A percentile compares a stretch with the other conserved stretches of the same genome.
These are phyloP conservation scores for Scaeva pyrastri DNA, from an alignment of 2,888 invertebrate genomes.

Conservation along the genomic window DNA sequence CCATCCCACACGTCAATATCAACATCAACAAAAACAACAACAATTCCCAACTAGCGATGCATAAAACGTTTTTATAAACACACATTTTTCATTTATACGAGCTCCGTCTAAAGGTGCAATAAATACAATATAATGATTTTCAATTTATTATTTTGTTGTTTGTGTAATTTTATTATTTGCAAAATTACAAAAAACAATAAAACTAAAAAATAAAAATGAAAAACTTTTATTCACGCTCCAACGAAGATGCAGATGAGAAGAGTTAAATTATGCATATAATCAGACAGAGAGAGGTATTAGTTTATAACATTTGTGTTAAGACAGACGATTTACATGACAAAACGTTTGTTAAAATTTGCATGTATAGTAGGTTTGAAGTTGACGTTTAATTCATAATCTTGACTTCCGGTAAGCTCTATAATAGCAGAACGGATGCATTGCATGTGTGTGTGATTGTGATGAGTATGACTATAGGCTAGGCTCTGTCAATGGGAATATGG, in stretches of 20 bases:
- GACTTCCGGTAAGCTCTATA: constrained; percentile 49
- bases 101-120: constrained; percentile 52
- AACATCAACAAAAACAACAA: background rate
- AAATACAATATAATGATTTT: constrained; percentile 73
- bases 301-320: constrained; percentile 37
- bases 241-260: constrained; percentile 55
- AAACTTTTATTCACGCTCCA: constrained; percentile 65
- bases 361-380: constrained; percentile 53
- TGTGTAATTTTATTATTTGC: constrained; percentile 57
- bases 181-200: constrained; percentile 7
- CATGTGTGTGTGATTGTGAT: background rate
- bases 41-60: constrained; percentile 46
- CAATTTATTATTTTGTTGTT: constrained; percentile 63
- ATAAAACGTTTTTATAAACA: constrained; percentile 46
- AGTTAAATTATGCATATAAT: constrained; percentile 71
- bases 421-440: constrained; percentile 2
- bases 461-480: too few relatives aligned
- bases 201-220: background rate
- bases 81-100: constrained; percentile 16
- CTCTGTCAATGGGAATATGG: too few relatives aligned
- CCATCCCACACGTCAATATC: constrained; percentile 72
- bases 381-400: constrained; percentile 71
- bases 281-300: constrained; percentile 39
- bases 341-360: constrained; percentile 64
- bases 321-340: constrained; percentile 74